Evolutionary conservation across 2,113 vertebrate genomes (phyloP), one percentile per base, ranked within the genome.

Genomic region (Perca fluviatilis): DNA sequence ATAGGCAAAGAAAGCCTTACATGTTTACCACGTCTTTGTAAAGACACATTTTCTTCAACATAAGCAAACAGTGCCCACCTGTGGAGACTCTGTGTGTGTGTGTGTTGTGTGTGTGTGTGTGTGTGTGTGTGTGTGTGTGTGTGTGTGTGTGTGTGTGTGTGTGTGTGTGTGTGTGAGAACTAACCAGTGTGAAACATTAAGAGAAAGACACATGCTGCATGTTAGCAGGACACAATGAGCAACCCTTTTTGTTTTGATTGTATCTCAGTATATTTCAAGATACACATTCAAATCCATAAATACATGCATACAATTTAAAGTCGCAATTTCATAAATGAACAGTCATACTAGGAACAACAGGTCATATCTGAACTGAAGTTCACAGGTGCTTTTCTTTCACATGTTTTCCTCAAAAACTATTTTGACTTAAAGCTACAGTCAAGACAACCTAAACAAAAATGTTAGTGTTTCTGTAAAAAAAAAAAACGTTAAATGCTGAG

Each of bases 1-100:
- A 27, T 27, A 13, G 7, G 19, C 2, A 23, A 14, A 56, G 5
- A 21, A 40, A 63, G 4, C 18, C 1, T 40, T 5, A n/a, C 11
- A n/a, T 50, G 36, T 40, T 9, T 40, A 9, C 40, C 40, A 10
- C 10, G 36, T 40, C 36, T 40, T 40, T 40, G 40, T 10, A 10
- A 40, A 10, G 40, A 40, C 36, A 40, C 9, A 2, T 40, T 10
- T 40, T 40, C 40, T 40, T 10, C 40, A 40, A 54, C 43, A 36
- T 58, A 25, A 25, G 58, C 21, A 50, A 86, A 83, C 72, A 73
- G 33, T 11, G 2, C 71, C 77, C 77, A 51, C 80, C 40, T 73
- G 77, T 87, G 85, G 77, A 58, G 4, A 58, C 2, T 25, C 46
- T 53, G 57, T 27, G 73, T 21, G 33, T 33, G 33, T 33, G 33